phyloP scores from a whole-genome alignment of 2,888 invertebrate genomes.

The Apamea epomidion region DNA sequence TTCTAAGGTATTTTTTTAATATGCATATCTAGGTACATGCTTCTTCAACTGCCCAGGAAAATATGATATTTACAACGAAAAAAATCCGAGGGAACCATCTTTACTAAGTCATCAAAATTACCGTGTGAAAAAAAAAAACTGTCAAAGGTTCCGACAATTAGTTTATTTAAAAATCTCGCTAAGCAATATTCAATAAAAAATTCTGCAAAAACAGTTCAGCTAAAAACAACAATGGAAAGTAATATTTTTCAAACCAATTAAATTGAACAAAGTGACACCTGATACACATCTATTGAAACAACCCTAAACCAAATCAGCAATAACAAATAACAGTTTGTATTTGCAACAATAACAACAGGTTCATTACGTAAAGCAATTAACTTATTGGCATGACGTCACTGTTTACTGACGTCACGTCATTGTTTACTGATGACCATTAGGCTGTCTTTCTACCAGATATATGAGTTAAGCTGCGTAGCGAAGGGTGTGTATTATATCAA shows the following conservation, averaged over 20 bases:
- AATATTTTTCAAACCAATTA: background rate
- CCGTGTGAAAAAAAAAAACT: background rate
- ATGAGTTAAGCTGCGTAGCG: background rate
- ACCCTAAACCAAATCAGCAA: slow-evolving; percentile 13
- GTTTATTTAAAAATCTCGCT: background rate
- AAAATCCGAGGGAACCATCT: background rate
- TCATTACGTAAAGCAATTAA: slow-evolving; percentile 38
- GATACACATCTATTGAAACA: slow-evolving; percentile 8
- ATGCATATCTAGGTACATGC: background rate
- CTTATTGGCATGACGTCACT: slow-evolving; percentile 22
- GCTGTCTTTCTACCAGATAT: background rate
- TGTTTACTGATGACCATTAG: background rate
- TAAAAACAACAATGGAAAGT: background rate
- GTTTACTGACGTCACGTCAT: slow-evolving; percentile 7
- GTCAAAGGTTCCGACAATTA: background rate
- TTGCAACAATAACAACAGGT: slow-evolving; percentile 40
- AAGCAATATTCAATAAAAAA: background rate
- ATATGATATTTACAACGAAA: background rate
- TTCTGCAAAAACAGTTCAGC: too few relatives aligned
- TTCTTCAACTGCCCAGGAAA: background rate
- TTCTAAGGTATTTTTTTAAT: background rate
- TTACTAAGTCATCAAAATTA: background rate
- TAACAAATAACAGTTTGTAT: slow-evolving; percentile 29
- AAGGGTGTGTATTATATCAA: too few relatives aligned
- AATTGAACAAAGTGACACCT: background rate